These are phyloP conservation scores for Scaptomyza hsui DNA, from an alignment of 1,140 invertebrate species.

Conservation along the genomic window DNA sequence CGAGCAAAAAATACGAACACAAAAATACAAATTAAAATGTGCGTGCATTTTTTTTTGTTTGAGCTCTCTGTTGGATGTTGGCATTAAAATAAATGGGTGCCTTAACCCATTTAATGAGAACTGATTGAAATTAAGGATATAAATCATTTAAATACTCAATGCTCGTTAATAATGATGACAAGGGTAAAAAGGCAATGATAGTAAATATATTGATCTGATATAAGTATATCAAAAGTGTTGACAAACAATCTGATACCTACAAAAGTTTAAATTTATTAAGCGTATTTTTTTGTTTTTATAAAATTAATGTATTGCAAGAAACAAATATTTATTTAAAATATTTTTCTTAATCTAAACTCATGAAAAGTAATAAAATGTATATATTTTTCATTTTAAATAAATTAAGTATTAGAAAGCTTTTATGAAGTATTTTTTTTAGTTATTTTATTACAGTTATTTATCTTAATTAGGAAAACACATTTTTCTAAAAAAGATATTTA, in stretches of 20 bases:
- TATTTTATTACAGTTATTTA: too few species aligned
- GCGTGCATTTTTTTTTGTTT: constrained; percentile 20
- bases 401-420: too few species aligned
- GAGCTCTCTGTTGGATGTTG: background rate
- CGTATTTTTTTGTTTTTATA: too few species aligned
- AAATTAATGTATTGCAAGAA: too few species aligned
- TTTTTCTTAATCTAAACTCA: too few species aligned
- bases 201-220: background rate
- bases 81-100: constrained; percentile 36
- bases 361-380: too few species aligned
- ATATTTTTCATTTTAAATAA: too few species aligned
- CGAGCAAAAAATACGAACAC: background rate
- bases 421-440: too few species aligned
- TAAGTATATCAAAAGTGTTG: background rate
- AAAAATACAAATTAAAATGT: constrained; percentile 32
- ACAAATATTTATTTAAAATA: too few species aligned
- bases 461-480: too few species aligned
- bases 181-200: background rate
- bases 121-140: constrained; percentile 20
- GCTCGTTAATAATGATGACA: background rate
- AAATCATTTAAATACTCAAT: constrained; percentile 16
- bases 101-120: constrained; percentile 25
- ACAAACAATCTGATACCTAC: background rate
- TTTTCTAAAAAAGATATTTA: too few species aligned
- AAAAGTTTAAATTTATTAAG: too few species aligned